A percentile compares a stretch with the other conserved stretches of the same genome.
Evolutionary conservation across 2,797 vertebrate genomes (phyloP).

Genomic region (Pyrrhura leucotis): DNA sequence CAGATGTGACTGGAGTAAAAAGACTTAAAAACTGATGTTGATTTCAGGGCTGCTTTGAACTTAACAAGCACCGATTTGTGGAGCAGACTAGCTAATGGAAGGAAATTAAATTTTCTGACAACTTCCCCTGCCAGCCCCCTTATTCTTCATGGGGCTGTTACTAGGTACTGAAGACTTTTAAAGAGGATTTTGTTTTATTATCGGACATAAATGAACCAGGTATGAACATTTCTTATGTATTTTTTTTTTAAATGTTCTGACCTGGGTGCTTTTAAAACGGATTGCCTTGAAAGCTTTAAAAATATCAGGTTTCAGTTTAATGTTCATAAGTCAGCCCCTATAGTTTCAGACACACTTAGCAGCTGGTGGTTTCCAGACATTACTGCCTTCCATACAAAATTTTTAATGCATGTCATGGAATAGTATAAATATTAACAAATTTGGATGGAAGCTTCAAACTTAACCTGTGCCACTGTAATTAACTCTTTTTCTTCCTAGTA

Average conservation of each 20-base stretch:
- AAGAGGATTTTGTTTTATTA: constrained; percentile 80
- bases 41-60: constrained; percentile 86
- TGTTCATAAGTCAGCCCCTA: constrained; percentile 70
- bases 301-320: constrained; percentile 76
- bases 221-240: constrained; percentile 68
- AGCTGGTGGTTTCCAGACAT: constrained; percentile 73
- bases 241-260: constrained; percentile 45
- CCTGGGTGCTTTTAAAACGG: constrained; percentile 68
- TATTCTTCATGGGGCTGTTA: constrained; percentile 77
- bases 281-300: constrained; percentile 72
- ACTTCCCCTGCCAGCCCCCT: constrained; percentile 84
- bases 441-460: constrained; percentile 34
- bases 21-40: constrained; percentile 84
- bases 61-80: constrained; percentile 88
- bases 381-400: constrained; percentile 52
- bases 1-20: constrained; percentile 84
- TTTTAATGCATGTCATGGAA: constrained; percentile 22
- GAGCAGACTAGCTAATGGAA: constrained; percentile 91
- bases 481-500: constrained; percentile 3
- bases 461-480: neutral
- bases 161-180: constrained; percentile 80
- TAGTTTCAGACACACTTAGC: constrained; percentile 62
- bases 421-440: constrained; percentile 60
- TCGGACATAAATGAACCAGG: constrained; percentile 74
- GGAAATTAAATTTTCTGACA: constrained; percentile 90